Evolutionary conservation across 2,113 vertebrate species (phyloP).

Genomic region (Onychostoma macrolepis): DNA sequence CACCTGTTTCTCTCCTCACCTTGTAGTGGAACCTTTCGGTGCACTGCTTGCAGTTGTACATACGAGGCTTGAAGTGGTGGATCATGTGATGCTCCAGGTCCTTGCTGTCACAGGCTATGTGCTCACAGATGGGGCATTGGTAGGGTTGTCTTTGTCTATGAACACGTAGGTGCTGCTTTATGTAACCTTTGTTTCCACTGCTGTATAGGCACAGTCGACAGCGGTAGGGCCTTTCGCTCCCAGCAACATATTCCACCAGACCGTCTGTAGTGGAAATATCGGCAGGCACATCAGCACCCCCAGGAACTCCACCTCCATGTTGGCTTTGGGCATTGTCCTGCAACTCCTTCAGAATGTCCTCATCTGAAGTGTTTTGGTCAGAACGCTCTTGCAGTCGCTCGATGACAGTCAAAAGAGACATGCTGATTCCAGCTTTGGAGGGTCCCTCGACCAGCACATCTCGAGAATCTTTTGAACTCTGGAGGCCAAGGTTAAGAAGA

Average conservation of each 20-base stretch:
- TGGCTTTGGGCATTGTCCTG: constrained; percentile 93
- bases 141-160: constrained; percentile 92
- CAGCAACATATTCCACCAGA: constrained; percentile 87
- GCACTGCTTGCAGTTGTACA: constrained; percentile 91
- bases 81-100: constrained; percentile 95
- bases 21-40: constrained; percentile 91
- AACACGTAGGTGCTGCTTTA: constrained; percentile 93
- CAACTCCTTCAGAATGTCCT: constrained; percentile 93
- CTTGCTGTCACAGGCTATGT: constrained; percentile 86
- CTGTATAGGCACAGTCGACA: constrained; percentile 93
- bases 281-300: constrained; percentile 39
- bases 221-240: constrained; percentile 86
- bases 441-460: constrained; percentile 80
- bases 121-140: constrained; percentile 97
- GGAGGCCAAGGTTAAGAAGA: constrained; percentile 74
- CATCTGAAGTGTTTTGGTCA: constrained; percentile 93
- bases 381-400: constrained; percentile 93
- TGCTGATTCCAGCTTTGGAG: constrained; percentile 92
- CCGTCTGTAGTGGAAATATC: constrained; percentile 53
- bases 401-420: constrained; percentile 94
- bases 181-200: constrained; percentile 94
- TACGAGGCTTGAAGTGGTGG: constrained; percentile 91
- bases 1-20: constrained; percentile 71
- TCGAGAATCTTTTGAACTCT: constrained; percentile 64
- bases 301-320: constrained; percentile 43